Conservation (phyloP, 2,888 invertebrate genomes). For the Uropetala carovei region DNA sequence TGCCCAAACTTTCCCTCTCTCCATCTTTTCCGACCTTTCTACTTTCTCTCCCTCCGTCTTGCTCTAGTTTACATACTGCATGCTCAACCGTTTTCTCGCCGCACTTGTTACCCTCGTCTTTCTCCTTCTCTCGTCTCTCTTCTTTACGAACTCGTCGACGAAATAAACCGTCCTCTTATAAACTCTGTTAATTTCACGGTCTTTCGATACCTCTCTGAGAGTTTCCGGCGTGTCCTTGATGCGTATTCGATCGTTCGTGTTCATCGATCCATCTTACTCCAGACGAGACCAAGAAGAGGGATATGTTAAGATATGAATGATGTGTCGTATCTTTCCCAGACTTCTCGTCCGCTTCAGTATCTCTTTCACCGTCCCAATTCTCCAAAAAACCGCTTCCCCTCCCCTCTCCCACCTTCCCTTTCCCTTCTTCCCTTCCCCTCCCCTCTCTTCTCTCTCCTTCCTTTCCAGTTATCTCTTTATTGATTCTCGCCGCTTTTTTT, state of each 20-base stretch:
- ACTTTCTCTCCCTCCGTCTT: not conserved
- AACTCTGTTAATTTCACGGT: not conserved
- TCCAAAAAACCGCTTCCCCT: not conserved
- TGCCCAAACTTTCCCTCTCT: not conserved
- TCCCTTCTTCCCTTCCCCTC: constrained; percentile 1
- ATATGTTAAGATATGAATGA: not conserved
- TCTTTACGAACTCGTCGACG: not conserved
- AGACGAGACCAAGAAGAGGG: not conserved
- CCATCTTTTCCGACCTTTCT: not conserved
- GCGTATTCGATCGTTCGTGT: not conserved
- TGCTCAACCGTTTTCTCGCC: not conserved
- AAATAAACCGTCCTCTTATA: not conserved
- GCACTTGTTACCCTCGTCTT: not conserved
- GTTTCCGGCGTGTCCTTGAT: not conserved
- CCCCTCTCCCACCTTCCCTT: not conserved
- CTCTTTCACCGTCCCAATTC: not conserved
- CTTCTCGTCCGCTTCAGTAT: not conserved
- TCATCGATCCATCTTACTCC: not conserved
- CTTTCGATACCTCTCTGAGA: not conserved
- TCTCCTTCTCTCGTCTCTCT: not conserved
- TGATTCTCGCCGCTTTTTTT: not conserved
- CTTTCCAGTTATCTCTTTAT: not conserved
- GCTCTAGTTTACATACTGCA: not conserved
- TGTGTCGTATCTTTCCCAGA: not conserved
- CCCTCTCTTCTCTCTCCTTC: not conserved